Conservation (phyloP, 2,888 invertebrate species). For the Eupithecia subfuscata region DNA sequence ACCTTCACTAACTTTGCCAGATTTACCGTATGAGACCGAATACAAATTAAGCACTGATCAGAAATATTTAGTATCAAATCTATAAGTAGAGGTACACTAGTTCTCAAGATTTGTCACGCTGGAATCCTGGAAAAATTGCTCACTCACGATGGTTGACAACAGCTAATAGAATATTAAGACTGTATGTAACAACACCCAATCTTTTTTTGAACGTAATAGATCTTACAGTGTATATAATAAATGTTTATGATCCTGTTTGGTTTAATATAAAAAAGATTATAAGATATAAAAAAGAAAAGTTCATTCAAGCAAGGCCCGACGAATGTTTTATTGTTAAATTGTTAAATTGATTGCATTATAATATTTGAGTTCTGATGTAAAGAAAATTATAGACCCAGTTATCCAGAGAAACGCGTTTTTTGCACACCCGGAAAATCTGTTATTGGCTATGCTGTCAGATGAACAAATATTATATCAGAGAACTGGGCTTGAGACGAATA, state of each 20-base stretch:
- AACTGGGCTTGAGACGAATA: too few species aligned
- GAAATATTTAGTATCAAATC: not conserved
- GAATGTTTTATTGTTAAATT: too few species aligned
- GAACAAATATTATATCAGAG: too few species aligned
- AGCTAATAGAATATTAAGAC: not conserved
- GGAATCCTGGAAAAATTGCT: not conserved
- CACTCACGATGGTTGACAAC: not conserved
- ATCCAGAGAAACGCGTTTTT: not conserved
- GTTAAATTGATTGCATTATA: not conserved
- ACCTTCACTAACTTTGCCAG: not conserved
- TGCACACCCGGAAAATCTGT: not conserved
- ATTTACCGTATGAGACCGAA: not conserved
- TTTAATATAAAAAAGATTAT: too few species aligned
- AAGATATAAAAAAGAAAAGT: too few species aligned
- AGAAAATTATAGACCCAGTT: constrained; percentile 1
- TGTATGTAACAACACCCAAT: not conserved
- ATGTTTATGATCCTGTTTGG: not conserved
- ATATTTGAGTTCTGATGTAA: constrained; percentile 4
- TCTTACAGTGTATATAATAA: not conserved
- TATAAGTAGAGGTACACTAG: too few species aligned
- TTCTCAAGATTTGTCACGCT: not conserved
- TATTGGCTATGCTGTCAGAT: too few species aligned
- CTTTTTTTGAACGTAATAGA: not conserved
- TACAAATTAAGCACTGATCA: not conserved
- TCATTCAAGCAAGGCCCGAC: not conserved